Evolutionary conservation across 2,797 vertebrate genomes (phyloP), one percentile per base, ranked within the genome.

Genomic region (Eutrigla gurnardus): DNA sequence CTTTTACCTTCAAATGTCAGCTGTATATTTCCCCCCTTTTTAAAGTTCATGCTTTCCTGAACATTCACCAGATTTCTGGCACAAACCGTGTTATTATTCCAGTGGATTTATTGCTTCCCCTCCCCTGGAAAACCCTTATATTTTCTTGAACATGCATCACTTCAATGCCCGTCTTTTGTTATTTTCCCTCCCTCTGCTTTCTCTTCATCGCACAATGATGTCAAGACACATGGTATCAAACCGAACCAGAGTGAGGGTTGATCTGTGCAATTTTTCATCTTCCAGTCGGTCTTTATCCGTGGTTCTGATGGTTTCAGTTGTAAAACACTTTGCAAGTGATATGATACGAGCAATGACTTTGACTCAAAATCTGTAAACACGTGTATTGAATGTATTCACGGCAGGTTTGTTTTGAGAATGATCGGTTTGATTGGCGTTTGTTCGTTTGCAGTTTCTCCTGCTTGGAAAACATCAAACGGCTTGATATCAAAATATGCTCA

Each of bases 101-200:
- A 18, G 18, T 39, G 8, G 61, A 78, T 83, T 82, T 85, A 76
- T 77, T 81, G 52, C 72, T 75, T 71, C 50, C 25, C 67, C 59
- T 45, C 33, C 33, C 39, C 49, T 63, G 5, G 33, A 63, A 40
- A 15, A 18, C 36, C 49, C 47, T 32, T 65, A 32, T 57, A 50
- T 67, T 73, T 63, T 11, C 18, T 71, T 35, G 12, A 45, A 18
- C 14, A 47, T 77, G 55, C 64, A 80, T 86, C 59, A 78, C 71
- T 76, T 76, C 63, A 77, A 60, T 54, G 47, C 14, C 47, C 25
- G 18, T 69, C 6, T 0, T 25, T 35, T 70, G 40, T 76, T 68
- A 37, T 64, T 60, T 68, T 86, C 65, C 35, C 43, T 42, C 50
- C 50, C 9, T n/a, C 58, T 36, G 9, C 40, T 65, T 69, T 54